Evolutionary conservation across 2,888 invertebrate genomes (phyloP).

Genomic region (Glaucopsyche alexis): DNA sequence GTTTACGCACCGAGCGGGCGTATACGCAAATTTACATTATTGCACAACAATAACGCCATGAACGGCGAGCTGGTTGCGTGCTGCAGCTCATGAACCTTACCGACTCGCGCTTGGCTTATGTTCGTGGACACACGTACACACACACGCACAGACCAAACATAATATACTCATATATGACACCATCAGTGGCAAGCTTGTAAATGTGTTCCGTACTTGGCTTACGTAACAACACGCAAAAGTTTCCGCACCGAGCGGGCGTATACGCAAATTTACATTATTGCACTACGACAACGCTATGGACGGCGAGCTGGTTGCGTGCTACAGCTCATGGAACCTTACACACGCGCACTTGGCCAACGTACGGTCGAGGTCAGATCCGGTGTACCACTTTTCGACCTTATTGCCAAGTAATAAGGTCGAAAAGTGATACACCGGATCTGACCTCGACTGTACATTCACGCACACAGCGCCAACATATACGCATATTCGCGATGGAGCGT

Average conservation of each 20-base stretch:
- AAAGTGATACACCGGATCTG: no score
- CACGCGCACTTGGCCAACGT: constrained; percentile 93
- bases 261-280: neutral
- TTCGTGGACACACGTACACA: constrained; percentile 41
- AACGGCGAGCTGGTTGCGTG: neutral
- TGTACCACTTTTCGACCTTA: no score
- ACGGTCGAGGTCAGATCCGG: no score
- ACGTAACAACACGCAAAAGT: neutral
- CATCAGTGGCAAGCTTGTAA: no score
- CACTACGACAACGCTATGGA: neutral
- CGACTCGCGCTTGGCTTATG: constrained; percentile 88
- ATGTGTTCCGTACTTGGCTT: neutral
- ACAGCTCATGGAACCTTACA: constrained; percentile 94
- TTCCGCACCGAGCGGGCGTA: neutral
- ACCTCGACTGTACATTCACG: no score
- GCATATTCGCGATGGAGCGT: no score
- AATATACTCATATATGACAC: no score
- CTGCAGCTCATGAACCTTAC: constrained; percentile 95
- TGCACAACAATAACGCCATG: neutral
- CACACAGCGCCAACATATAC: neutral
- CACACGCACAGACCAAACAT: no score
- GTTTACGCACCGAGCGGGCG: neutral
- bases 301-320: neutral
- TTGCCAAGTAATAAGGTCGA: no score
- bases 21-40: neutral